Evolutionary conservation across 2,113 vertebrate species (phyloP), one percentile per base, ranked within the genome.

Genomic region (Erythrocercus mccallii): DNA sequence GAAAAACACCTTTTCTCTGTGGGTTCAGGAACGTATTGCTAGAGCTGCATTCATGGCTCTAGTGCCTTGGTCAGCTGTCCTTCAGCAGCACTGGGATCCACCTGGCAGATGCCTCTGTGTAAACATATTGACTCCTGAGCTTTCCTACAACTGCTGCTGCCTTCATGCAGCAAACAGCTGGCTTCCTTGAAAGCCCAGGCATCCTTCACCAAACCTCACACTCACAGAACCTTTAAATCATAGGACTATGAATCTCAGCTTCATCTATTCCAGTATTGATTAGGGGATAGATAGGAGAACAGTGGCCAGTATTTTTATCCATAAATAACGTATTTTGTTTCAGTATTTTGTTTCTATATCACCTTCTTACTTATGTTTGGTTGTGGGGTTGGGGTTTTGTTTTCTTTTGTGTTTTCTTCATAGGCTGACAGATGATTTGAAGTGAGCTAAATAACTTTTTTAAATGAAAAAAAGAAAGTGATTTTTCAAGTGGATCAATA

Each of bases 241-340:
- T 5, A 51, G 33, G 23, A 48, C 40, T 56, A 11, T n/a, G n/a
- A n/a, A n/a, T 54, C 53, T 25, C 31, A 61, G 25, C 53, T 71
- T 86, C 16, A 37, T 40, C 28, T 92, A 4, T 58, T 15, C 40
- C 14, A 1, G 0, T 38, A 33, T 24, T 27, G 15, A 72, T 68
- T 16, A 61, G 45, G 53, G 27, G 33, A 60, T 19, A 45, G 57
- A n/a, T 9, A 57, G 50, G 8, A 87, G 57, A 88, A 57, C 8
- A 38, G 31, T n/a, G 74, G 82, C 65, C 70, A 81, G 80, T 90
- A 53, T 85, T 88, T 65, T 85, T 53, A 81, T 30, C 20, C 12
- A 22, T 51, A 18, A 87, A 58, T 37, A 53, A 16, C n/a, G 28
- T 12, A 53, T 84, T 91, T 20, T 24, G 17, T 62, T 58, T 87